These are phyloP conservation scores for human DNA, from an alignment of 2,113 vertebrate species.

Conservation along the genomic window GRCh38 chr9:16440501-16441000, in stretches of 20 bases:
- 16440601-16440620: slow-evolving; percentile 5
- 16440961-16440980: background rate
- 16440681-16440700: slow-evolving; percentile 1
- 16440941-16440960: slow-evolving; percentile 2
- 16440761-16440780: background rate
- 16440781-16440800: background rate
- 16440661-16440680: background rate
- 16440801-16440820: slow-evolving; percentile 29
- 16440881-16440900: background rate
- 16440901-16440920: background rate
- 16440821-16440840: slow-evolving; percentile 12
- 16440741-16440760: background rate
- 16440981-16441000: background rate
- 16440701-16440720: background rate
- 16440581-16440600: background rate
- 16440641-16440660: background rate
- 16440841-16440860: background rate
- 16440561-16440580: background rate
- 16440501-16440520: background rate
- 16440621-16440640: background rate
- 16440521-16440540: background rate
- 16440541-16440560: background rate
- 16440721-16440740: slow-evolving; percentile 29
- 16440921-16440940: background rate
- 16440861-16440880: slow-evolving; percentile 14